Percentiles rank a stretch among this genome's conserved stretches.
Conservation (phyloP, 64 coral and sea anemone genomes). For the Pachyseris speciosa region DNA sequence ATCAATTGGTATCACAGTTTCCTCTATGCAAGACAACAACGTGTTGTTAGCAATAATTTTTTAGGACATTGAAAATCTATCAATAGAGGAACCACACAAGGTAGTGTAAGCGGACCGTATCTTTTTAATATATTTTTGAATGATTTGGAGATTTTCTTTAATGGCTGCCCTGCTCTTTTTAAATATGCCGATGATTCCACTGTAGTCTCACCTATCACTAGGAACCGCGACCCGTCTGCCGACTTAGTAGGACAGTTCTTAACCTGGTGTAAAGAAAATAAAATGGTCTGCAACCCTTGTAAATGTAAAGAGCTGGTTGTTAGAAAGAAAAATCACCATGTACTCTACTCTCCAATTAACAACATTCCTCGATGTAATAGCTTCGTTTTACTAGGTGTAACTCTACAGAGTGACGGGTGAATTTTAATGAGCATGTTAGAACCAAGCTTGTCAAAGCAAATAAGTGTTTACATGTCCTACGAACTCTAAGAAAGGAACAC, state of each 20-base stretch:
- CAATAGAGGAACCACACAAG: conserved; percentile 71
- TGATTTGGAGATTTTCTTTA: conserved; percentile 56
- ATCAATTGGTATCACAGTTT: conserved; percentile 76
- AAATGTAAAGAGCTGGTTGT: conserved; percentile 70
- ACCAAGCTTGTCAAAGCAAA: not conserved
- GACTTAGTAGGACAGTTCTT: conserved; percentile 59
- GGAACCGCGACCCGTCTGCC: conserved; percentile 22
- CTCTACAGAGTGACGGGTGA: not conserved
- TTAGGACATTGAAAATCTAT: conserved; percentile 59
- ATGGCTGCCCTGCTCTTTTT: conserved; percentile 10
- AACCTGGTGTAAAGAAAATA: conserved; percentile 55
- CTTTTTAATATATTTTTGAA: conserved; percentile 81
- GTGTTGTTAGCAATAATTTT: conserved; percentile 55
- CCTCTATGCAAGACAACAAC: conserved; percentile 70
- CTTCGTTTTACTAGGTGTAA: conserved; percentile 38
- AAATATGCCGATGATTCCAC: conserved; percentile 70
- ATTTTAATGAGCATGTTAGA: not conserved
- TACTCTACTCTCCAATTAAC: conserved; percentile 48
- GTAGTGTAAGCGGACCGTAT: conserved; percentile 68
- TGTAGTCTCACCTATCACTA: conserved; percentile 60
- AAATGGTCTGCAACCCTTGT: conserved; percentile 45
- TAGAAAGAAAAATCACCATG: conserved; percentile 37
- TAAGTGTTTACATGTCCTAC: not conserved
- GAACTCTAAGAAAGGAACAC: too few species aligned
- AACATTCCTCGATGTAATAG: conserved; percentile 66